Evolutionary conservation across 2,888 invertebrate species (phyloP).

Genomic region (Synanthedon tipuliformis): DNA sequence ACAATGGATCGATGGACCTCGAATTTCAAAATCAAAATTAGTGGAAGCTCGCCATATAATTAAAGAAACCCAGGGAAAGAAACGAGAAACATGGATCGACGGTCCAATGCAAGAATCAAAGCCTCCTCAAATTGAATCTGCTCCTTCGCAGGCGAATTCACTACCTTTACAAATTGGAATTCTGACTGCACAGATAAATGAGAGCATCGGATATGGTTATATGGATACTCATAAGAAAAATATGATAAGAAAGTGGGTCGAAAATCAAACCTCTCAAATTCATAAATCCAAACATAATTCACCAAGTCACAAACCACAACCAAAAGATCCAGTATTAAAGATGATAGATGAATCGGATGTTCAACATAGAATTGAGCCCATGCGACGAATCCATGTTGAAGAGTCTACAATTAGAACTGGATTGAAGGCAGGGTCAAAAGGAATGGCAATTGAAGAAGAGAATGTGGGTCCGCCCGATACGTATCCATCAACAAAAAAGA

Average conservation of each 20-base stretch:
- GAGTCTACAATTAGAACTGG: conserved; percentile 73
- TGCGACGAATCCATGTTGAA: conserved; percentile 68
- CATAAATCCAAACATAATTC: conserved; percentile 74
- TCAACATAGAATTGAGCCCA: conserved; percentile 54
- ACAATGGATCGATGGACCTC: conserved; percentile 97
- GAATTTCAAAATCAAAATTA: conserved; percentile 85
- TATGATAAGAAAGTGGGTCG: conserved; percentile 94
- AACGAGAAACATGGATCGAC: conserved; percentile 95
- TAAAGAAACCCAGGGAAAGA: conserved; percentile 82
- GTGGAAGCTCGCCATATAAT: conserved; percentile 84
- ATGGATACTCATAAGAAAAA: conserved; percentile 94
- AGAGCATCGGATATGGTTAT: conserved; percentile 80
- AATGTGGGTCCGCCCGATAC: conserved; percentile 51
- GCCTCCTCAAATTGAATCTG: conserved; percentile 50
- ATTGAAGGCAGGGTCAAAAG: conserved; percentile 65
- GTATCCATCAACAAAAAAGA: conserved; percentile 26
- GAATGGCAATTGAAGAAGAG: conserved; percentile 63
- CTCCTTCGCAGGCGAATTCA: conserved; percentile 73
- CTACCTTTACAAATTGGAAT: conserved; percentile 51
- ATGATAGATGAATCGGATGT: conserved; percentile 32
- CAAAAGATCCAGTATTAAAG: conserved; percentile 35
- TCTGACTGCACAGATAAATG: conserved; percentile 55
- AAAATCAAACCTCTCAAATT: conserved; percentile 88
- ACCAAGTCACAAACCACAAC: conserved; percentile 47
- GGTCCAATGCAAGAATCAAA: conserved; percentile 83